Base-by-base conservation (phyloP, 2,113 vertebrate species). In the Cricetomys ansorgei region DNA sequence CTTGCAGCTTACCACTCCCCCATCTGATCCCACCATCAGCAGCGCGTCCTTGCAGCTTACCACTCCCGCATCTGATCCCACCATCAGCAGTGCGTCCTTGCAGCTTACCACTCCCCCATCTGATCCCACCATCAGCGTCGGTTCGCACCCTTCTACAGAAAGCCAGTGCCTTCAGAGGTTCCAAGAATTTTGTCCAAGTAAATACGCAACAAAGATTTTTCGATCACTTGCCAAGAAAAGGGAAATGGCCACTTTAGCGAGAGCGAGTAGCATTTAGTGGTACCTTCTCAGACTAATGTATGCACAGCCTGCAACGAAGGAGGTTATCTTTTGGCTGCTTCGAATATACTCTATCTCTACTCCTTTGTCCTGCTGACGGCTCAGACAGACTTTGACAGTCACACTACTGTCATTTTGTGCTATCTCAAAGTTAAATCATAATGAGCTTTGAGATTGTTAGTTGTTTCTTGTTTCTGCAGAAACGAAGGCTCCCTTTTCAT, bases 401-500 rank as follows among this genome's bases (percentile, higher is more conserved):
- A 84, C 94, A 79, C 88, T 94, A 77, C 94, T 87, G 91, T 96
- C 86, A 89, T 95, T 92, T 90, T 93, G 88, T 50, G 84, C 73
- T 97, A 77, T 95, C 97, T 29, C 92, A 2, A 97, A 97, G 89
- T 96, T 88, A 97, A 98, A 97, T 92, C 79, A 95, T 97, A 97
- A 96, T 72, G 95, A 96, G 76, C 96, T 91, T 86, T 84, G 84
- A 67, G 17, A 92, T 59, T 83, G 91, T 90, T 95, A 4, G 62
- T 97, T 96, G 48, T 97, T 97, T 98, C 97, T 97, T 94, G 77
- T 89, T 98, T 94, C 81, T 96, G 90, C 87, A 94, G 69, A 98
- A 96, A 92, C 40, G 96, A 79, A 75, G 40, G 95, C 53, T 65
- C 69, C 40, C 88, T 96, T 97, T 96, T 57, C 95, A 27, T 97